Evolutionary conservation across 2,113 vertebrate genomes (phyloP), one percentile per base, ranked within the genome.

Genomic region (Oncorhynchus keta): DNA sequence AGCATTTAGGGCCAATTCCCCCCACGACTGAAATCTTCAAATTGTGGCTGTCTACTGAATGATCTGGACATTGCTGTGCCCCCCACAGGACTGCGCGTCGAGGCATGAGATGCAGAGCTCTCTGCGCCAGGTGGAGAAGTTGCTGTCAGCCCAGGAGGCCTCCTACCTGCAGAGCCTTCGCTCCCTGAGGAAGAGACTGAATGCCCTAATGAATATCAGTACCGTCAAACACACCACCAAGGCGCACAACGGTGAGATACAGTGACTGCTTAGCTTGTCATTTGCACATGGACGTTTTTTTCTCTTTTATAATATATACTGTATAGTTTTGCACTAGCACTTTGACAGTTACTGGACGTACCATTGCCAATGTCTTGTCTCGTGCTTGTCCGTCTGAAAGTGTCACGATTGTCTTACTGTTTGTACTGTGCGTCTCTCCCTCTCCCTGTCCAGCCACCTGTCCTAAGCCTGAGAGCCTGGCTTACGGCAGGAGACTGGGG

Each of bases 41-140:
- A 18, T 55, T 14, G 51, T 55, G 51, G 3, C 51, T 55, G 13
- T 55, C 5, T 55, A 4, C 3, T 55, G 51, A 16, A 11, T 51
- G 49, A 14, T 51, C 51, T 11, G 8, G 2, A 12, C 9, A 9
- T 9, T 51, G 49, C 49, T 51, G 3, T 51, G 49, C 32, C 9
- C 32, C 16, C 7, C 7, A 16, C 82, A 95, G 95, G 92, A 92
- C 45, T 96, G 95, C 79, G 73, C 90, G 2, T 91, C 90, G 77
- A 87, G 77, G 68, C 92, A 85, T 4, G 93, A 94, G 57, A 83
- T 89, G 0, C 88, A 95, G 39, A 84, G 69, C 1, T 73, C 69
- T 0, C 79, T 97, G 68, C 86, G 64, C 0, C 94, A 95, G 88
- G 89, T 95, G 83, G 94, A 96, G 87, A 96, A 93, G 84, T 89